A percentile compares a stretch with the other conserved stretches of the same genome.
Evolutionary conservation across 1,140 invertebrate genomes (phyloP).

Genomic region (Cataglyphis hispanica): DNA sequence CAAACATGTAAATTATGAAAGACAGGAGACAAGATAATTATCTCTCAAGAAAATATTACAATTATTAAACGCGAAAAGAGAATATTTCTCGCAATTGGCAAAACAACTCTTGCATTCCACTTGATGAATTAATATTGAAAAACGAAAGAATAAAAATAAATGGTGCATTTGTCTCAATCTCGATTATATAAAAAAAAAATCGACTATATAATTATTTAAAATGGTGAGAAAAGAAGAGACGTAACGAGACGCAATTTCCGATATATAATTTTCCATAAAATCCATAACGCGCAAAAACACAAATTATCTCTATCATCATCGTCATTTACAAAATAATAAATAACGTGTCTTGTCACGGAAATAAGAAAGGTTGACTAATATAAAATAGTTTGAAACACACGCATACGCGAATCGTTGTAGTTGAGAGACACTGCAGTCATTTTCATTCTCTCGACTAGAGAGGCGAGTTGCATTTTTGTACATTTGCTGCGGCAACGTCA

Average conservation of each 20-base stretch:
- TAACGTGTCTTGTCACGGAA: no score
- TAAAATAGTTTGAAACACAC: not conserved
- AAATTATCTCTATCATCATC: not conserved
- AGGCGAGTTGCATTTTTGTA: conserved; percentile 45
- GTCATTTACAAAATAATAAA: not conserved
- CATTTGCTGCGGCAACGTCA: conserved; percentile 40
- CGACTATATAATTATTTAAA: not conserved
- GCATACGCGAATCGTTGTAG: not conserved
- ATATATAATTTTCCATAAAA: no score
- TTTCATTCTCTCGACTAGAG: conserved; percentile 54
- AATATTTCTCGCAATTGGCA: not conserved
- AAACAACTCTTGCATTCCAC: not conserved
- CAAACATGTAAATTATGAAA: not conserved
- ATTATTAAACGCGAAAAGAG: not conserved
- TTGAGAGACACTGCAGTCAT: conserved; percentile 44
- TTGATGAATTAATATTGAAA: not conserved
- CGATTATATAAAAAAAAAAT: not conserved
- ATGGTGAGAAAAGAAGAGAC: not conserved
- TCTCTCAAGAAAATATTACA: not conserved
- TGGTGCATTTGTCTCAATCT: no score
- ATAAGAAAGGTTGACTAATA: conserved; percentile 10
- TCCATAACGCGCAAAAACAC: not conserved
- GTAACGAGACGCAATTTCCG: no score
- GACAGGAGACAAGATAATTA: not conserved
- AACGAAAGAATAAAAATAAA: not conserved